A percentile compares a stretch with the other conserved stretches of the same genome.
Evolutionary conservation across 53 echinoderm and acorn worm species (phyloP).

Genomic region (Actinopyga echinites): DNA sequence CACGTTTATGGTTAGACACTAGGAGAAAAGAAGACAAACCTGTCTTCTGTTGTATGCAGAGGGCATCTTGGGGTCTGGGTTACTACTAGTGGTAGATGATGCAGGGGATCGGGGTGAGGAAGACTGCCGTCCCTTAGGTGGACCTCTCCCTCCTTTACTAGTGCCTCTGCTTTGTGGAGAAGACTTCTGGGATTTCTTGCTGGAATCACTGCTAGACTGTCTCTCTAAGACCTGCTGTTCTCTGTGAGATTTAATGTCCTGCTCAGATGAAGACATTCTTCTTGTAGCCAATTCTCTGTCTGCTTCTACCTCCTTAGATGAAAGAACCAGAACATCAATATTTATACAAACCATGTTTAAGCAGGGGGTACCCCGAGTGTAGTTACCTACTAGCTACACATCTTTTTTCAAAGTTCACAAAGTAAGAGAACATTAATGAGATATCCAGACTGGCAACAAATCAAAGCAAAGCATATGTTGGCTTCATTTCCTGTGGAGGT

Average conservation of each 20-base stretch:
- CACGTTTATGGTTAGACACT: no score
- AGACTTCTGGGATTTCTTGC: conserved; percentile 30
- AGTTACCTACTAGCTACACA: no score
- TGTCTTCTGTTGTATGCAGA: conserved; percentile 10
- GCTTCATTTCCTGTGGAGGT: no score
- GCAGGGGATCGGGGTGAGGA: not conserved
- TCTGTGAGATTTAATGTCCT: not conserved
- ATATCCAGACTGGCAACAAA: no score
- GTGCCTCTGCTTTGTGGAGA: conserved; percentile 19
- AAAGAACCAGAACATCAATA: not conserved
- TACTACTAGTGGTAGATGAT: conserved; percentile 7
- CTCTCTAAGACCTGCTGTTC: conserved; percentile 23
- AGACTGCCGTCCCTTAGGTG: conserved; percentile 5
- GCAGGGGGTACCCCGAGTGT: no score
- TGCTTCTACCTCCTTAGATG: conserved; percentile 44
- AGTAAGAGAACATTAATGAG: no score
- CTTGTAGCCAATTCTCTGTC: conserved; percentile 46
- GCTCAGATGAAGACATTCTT: conserved; percentile 18
- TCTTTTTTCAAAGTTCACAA: no score
- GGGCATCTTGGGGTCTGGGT: conserved; percentile 22
- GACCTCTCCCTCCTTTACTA: conserved; percentile 44
- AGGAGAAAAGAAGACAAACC: not conserved
- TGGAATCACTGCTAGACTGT: conserved; percentile 42
- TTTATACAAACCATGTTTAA: no score
- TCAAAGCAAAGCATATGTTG: no score